Evolutionary conservation across 1,140 invertebrate genomes (phyloP).

Genomic region (Bombus impatiens): DNA sequence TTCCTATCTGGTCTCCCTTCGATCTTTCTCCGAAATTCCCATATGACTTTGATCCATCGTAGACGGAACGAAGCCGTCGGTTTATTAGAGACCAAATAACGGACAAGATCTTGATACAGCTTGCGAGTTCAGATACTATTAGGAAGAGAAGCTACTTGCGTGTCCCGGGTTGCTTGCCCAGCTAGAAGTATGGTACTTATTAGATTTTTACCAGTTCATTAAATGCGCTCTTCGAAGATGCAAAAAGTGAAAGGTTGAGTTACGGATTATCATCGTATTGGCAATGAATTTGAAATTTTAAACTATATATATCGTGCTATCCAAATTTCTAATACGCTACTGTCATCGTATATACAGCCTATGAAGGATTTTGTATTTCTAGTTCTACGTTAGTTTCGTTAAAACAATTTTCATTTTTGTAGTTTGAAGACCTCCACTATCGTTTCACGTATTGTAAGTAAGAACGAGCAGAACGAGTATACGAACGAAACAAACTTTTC

Average conservation of each 20-base stretch:
- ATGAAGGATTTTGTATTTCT: not conserved
- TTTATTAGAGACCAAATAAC: slow-evolving; percentile 43
- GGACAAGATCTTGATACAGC: not conserved
- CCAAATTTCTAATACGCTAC: too few species aligned
- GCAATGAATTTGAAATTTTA: too few species aligned
- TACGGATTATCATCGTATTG: too few species aligned
- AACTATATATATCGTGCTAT: too few species aligned
- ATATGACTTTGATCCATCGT: slow-evolving; percentile 21
- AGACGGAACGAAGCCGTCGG: not conserved
- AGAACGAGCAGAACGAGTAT: too few species aligned
- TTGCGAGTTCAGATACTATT: not conserved
- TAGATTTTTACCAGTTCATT: not conserved
- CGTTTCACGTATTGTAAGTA: too few species aligned
- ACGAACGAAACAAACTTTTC: not conserved
- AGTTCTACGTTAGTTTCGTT: not conserved
- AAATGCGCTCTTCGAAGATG: too few species aligned
- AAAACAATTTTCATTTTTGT: not conserved
- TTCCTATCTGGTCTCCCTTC: slow-evolving; percentile 20
- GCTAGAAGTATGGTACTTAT: not conserved
- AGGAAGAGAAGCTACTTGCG: not conserved
- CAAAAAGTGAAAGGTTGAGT: too few species aligned
- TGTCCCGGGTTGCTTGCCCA: not conserved
- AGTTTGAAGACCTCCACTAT: too few species aligned
- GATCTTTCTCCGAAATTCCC: slow-evolving; percentile 40
- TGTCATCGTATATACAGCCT: too few species aligned